Evolutionary conservation across 2,113 vertebrate genomes (phyloP).

Genomic region (Melozone crissalis): DNA sequence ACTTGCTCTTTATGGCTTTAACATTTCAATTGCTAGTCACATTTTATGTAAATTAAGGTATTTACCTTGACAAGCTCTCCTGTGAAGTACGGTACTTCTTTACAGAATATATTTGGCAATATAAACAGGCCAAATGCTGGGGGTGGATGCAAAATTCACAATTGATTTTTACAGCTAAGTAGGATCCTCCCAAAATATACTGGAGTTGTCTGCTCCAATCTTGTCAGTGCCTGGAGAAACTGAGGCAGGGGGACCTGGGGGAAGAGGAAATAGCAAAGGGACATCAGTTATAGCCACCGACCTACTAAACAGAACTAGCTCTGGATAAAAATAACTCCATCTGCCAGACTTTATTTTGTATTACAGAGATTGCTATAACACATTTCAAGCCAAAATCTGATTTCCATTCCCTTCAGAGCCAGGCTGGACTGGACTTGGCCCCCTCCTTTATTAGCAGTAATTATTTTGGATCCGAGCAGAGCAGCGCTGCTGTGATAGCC

Average conservation of each 20-base stretch:
- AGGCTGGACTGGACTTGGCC: not conserved
- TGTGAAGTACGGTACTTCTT: slow-evolving; percentile 68
- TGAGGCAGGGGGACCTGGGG: not conserved
- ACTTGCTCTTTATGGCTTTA: slow-evolving; percentile 73
- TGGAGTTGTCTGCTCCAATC: not conserved
- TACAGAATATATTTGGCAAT: slow-evolving; percentile 63
- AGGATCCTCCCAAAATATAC: slow-evolving; percentile 13
- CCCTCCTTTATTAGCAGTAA: not conserved
- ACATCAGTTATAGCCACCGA: not conserved
- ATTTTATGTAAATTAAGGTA: slow-evolving; percentile 70
- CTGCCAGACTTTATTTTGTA: slow-evolving; percentile 50
- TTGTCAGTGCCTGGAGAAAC: not conserved
- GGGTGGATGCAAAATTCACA: slow-evolving; percentile 26
- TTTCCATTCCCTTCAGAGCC: slow-evolving; percentile 29
- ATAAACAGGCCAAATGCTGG: slow-evolving; percentile 60
- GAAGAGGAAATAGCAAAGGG: not conserved
- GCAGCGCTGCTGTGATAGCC: not conserved
- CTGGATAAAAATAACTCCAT: slow-evolving; percentile 52
- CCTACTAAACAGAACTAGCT: not conserved
- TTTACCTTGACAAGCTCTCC: slow-evolving; percentile 74
- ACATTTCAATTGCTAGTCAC: slow-evolving; percentile 67
- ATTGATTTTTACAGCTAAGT: not conserved
- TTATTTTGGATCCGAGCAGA: not conserved
- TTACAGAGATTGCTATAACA: slow-evolving; percentile 1
- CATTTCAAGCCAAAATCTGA: slow-evolving; percentile 32